Base-by-base conservation (phyloP, 2,797 vertebrate genomes). In the Agapornis canus region DNA sequence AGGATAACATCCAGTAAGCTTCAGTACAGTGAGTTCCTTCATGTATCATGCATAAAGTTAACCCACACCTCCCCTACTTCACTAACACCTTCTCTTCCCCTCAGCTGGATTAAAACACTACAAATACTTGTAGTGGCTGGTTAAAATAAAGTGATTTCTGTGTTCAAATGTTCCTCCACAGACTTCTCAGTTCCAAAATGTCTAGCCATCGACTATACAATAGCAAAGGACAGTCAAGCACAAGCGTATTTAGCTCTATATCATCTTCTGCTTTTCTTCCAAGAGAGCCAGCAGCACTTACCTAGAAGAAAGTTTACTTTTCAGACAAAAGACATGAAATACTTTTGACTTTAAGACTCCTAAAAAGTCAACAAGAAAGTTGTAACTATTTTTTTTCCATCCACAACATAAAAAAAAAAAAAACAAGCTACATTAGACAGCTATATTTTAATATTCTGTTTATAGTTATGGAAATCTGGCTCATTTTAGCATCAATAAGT, bases 401-500 rank as follows among this genome's bases (percentile, higher is more conserved):
- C n/a, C 76, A 82, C 82, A 61, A 52, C 82, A 40, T 35, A 65
- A 81, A 65, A 83, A 89, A 60, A 14, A 42, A 17, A 42, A 42
- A 15, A 91, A 7, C 61, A 60, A 0, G 18, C 60, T 49, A 42
- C 68, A 72, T 81, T 37, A 85, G 69, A 61, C 65, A 81, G 90
- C 72, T 61, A 1, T 35, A 78, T 81, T 93, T 93, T 89, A 87
- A 86, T 80, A 92, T 92, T 95, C 89, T 92, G 90, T 83, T 94
- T 91, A 75, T 57, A 87, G 89, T 85, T 94, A 94, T 75, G 81
- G 75, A 95, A 93, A 93, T 92, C n/a, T 31, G 13, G 61, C 65
- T 91, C 42, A 17, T 92, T 94, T 95, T 93, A 95, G 88, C 89
- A 96, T 73, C 90, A 95, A 47, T 92, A 89, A 89, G 78, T 90